Evolutionary conservation across 2,113 vertebrate species (phyloP).

Genomic region (Scortum barcoo): DNA sequence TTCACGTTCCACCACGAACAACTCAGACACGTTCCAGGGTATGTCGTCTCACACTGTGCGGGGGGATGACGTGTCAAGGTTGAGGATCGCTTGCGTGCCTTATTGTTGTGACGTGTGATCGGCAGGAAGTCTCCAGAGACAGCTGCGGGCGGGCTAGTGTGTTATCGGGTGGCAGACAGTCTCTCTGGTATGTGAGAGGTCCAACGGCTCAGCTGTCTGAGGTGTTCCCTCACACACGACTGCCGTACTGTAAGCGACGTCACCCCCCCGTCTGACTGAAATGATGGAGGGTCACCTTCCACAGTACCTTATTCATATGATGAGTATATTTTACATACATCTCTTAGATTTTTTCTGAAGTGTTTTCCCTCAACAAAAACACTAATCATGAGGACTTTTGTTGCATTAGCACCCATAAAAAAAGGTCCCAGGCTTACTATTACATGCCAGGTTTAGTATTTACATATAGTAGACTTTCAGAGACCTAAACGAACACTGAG

Average conservation of each 20-base stretch:
- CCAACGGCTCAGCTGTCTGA: not conserved
- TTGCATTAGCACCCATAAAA: conserved; percentile 27
- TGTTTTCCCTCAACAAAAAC: not conserved
- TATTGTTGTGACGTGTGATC: conserved; percentile 53
- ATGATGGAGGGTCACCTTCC: conserved; percentile 5
- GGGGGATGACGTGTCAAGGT: conserved; percentile 40
- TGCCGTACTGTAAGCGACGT: not conserved
- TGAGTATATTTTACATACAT: not conserved
- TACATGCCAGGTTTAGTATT: conserved; percentile 3
- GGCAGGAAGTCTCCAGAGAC: conserved; percentile 46
- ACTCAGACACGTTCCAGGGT: conserved; percentile 13
- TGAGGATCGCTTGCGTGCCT: conserved; percentile 30
- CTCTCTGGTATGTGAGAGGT: conserved; percentile 25
- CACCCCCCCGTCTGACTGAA: not conserved
- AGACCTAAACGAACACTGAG: not conserved
- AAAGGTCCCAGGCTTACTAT: not conserved
- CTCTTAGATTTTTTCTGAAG: not conserved
- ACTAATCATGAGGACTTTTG: conserved; percentile 2
- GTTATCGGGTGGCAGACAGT: conserved; percentile 30
- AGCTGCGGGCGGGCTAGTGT: conserved; percentile 64
- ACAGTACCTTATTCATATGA: not conserved
- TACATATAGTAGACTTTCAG: not conserved
- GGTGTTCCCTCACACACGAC: conserved; percentile 4
- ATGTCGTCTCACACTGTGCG: not conserved
- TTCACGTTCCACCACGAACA: not conserved